phyloP scores from a whole-genome alignment of 1,140 invertebrate genomes.

The Belonocnema kinseyi region DNA sequence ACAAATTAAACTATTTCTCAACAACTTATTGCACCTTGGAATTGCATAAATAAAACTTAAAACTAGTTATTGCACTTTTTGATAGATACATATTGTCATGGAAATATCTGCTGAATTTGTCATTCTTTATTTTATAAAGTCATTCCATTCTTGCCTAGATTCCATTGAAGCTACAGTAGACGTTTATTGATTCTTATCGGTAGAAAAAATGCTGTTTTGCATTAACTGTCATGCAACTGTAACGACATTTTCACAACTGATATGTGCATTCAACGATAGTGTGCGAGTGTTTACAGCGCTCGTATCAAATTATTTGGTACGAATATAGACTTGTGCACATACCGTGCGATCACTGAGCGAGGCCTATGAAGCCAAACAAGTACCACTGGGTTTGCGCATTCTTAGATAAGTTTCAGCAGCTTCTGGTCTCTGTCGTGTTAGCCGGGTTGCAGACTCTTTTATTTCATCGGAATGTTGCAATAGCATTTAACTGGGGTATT shows the following conservation, averaged over 20 bases:
- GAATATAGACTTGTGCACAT: conserved; percentile 12
- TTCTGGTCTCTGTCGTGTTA: conserved; percentile 3
- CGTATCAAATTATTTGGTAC: conserved; percentile 9
- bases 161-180: no score
- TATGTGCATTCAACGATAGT: conserved; percentile 10
- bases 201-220: background rate
- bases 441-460: background rate
- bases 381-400: conserved; percentile 12
- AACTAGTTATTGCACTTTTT: no score
- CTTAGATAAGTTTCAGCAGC: conserved; percentile 13
- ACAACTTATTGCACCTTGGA: no score
- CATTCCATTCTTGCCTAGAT: no score
- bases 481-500: background rate
- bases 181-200: no score
- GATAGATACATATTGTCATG: no score
- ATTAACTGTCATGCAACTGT: conserved; percentile 26
- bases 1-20: no score
- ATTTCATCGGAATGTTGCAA: background rate
- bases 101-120: no score
- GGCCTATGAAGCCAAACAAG: conserved; percentile 6
- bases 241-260: conserved; percentile 14
- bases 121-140: no score
- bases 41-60: no score
- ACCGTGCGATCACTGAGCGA: conserved; percentile 5
- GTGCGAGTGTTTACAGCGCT: background rate